Base-by-base conservation (phyloP, 2,113 vertebrate species). In the Pardalotus punctatus region DNA sequence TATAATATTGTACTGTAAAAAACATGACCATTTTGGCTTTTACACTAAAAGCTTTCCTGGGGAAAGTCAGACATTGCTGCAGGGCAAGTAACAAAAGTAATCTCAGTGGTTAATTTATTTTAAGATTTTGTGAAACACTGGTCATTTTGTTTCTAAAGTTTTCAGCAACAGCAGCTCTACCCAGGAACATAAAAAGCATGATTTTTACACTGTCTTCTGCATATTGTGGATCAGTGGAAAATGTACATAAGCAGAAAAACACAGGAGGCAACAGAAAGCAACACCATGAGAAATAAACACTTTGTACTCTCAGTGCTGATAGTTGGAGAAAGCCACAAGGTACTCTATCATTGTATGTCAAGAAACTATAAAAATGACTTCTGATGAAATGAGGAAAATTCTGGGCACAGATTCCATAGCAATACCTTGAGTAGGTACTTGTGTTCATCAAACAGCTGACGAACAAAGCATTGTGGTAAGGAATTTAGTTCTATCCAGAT, bases 401-500 rank as follows among this genome's bases (percentile, higher is more conserved):
- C 51, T n/a, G 62, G 8, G 36, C 19, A 9, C 28, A 70, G 27
- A 53, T 77, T 81, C 19, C 40, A 60, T 13, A 56, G 5, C 53
- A 83, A 48, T 19, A 28, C 29, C 72, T 16, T 4, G 2, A 13
- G 22, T 17, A 80, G 42, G 15, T 33, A 64, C 36, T 43, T 60
- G 19, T 11, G 27, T 38, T 64, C 48, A 77, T 51, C 19, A 67
- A 56, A 60, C 4, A 86, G 24, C 48, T 51, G 50, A 67, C 15
- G 19, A 83, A 73, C 0, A 0, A 83, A 60, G 21, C 14, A 51
- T 8, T 11, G 2, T 8, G 5, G 31, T n/a, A 22, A 83, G 29
- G n/a, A 81, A 83, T n/a, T 70, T 50, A n/a, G 12, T 20, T 53
- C 42, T 25, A n/a, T 9, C 25, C 42, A 77, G 12, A 29, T 38